Base-by-base conservation (phyloP, 2,888 invertebrate genomes). In the Drosophila prolongata region DNA sequence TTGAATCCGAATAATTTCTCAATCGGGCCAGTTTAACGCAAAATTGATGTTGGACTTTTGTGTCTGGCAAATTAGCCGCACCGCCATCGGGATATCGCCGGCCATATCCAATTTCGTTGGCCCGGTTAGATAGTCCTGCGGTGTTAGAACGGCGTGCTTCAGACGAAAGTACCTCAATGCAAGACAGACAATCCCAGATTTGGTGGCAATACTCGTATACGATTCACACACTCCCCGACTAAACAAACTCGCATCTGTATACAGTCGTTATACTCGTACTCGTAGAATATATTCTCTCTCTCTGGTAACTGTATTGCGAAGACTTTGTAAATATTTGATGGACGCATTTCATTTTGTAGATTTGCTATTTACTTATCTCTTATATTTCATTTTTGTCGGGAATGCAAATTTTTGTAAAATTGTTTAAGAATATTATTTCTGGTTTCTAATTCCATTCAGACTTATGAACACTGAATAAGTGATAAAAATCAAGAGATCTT, bases 21-120 rank as follows among this genome's bases (percentile, higher is more conserved):
- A 55, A 56, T 52, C 47, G 70, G 79, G 74, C 59, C 57, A 79
- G 86, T 81, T 89, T 79, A 89, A 90, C 92, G 90, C 91, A 92
- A 92, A 92, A 91, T 91, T 92, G 89, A 91, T 92, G 92, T 92
- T 92, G 92, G 92, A 92, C 91, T 90, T 85, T 86, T 60, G 71
- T 77, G 88, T 79, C 89, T 88, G 80, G 79, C 86, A 90, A 68
- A 66, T 84, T 84, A 72, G 82, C 89, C 87, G 84, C 88, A 82
- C 72, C 79, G 81, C 53, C 71, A 49, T 55, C 42, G 68, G 73
- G 76, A 71, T 60, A 65, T 65, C 56, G 68, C 55, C 52, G 43
- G 47, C 53, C 62, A 49, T 49, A 34, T 52, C 64, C 37, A 52
- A 44, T 57, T 47, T 57, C 47, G 49, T 56, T 55, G 62, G 61